These are phyloP conservation scores for Catharus ustulatus DNA, from an alignment of 2,797 vertebrate genomes.

Conservation along the genomic window DNA sequence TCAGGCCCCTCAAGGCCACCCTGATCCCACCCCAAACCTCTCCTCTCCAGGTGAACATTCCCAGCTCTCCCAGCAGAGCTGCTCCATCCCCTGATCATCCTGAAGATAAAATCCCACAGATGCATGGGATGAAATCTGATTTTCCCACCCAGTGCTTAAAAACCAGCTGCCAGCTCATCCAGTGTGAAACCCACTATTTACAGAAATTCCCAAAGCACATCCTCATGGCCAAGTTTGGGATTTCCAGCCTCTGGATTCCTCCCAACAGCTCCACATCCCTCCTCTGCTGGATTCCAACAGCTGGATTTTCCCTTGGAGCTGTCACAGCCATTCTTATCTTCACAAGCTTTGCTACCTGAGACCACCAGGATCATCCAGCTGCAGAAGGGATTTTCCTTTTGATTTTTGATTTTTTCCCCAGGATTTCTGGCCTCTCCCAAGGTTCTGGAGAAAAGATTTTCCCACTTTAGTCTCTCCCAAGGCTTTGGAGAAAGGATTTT, in stretches of 20 bases:
- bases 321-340: neutral
- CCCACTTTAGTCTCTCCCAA: neutral
- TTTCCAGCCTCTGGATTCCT: neutral
- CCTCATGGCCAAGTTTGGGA: neutral
- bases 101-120: neutral
- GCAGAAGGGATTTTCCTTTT: neutral
- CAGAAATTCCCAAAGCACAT: neutral
- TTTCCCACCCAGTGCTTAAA: neutral
- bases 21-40: accelerated
- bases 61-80: neutral
- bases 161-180: neutral
- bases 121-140: neutral
- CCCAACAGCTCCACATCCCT: neutral
- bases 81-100: neutral
- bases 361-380: neutral
- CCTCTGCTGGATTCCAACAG: too few species aligned
- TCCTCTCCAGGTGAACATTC: neutral
- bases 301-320: neutral
- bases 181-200: neutral
- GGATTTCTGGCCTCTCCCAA: neutral
- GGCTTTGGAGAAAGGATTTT: neutral
- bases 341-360: neutral
- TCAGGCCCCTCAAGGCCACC: neutral
- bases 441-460: neutral
- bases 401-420: too few species aligned